phyloP scores from a whole-genome alignment of 2,113 vertebrate genomes.

The Eclectus roratus region DNA sequence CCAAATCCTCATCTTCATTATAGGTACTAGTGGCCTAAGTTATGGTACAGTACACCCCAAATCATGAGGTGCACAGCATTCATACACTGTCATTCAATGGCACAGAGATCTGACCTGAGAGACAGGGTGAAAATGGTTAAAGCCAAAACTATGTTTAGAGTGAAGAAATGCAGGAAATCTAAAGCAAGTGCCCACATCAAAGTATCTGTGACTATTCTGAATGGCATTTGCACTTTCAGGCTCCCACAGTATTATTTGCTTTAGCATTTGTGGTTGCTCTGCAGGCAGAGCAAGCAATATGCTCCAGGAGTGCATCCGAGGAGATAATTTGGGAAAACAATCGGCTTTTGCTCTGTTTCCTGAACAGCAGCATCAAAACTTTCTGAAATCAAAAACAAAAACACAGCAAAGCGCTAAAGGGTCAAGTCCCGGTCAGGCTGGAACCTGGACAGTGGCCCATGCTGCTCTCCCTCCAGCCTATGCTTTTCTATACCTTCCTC shows the following conservation, averaged over 20 bases:
- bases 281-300: slow-evolving; percentile 27
- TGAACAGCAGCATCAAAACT: slow-evolving; percentile 41
- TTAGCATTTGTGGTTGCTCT: slow-evolving; percentile 54
- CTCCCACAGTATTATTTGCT: slow-evolving; percentile 52
- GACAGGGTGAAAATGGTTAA: background rate
- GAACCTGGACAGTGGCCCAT: background rate
- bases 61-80: background rate
- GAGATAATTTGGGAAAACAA: slow-evolving; percentile 57
- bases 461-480: background rate
- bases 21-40: background rate
- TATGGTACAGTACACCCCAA: background rate
- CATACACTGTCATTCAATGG: background rate
- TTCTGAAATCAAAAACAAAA: slow-evolving; percentile 40
- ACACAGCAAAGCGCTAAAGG: background rate
- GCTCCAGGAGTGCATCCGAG: slow-evolving; percentile 38
- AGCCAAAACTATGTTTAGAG: slow-evolving; percentile 4
- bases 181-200: slow-evolving; percentile 35
- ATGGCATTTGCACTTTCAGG: slow-evolving; percentile 48
- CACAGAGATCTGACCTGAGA: background rate
- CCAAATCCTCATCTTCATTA: background rate
- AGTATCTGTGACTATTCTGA: slow-evolving; percentile 40
- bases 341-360: slow-evolving; percentile 28
- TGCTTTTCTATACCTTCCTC: background rate
- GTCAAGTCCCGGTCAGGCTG: background rate
- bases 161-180: slow-evolving; percentile 20